Evolutionary conservation across 1,140 invertebrate genomes (phyloP).

Genomic region (Drosophila virilis): DNA sequence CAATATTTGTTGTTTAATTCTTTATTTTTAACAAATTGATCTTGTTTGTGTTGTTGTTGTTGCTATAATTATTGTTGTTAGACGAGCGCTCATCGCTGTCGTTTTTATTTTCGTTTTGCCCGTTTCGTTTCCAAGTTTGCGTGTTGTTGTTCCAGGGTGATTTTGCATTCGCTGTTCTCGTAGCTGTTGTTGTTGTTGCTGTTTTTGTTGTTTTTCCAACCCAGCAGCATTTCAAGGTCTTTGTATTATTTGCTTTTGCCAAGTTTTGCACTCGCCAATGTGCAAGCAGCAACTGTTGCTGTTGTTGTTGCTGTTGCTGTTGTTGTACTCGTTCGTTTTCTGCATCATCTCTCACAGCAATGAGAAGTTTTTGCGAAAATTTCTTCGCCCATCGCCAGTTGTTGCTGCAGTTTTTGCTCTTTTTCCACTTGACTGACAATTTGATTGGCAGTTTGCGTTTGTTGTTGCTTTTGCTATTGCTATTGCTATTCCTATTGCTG

Average conservation of each 20-base stretch:
- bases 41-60: constrained; percentile 44
- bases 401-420: constrained; percentile 77
- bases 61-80: constrained; percentile 38
- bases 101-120: constrained; percentile 60
- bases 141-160: constrained; percentile 76
- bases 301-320: constrained; percentile 21
- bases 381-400: constrained; percentile 68
- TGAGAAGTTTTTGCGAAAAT: constrained; percentile 74
- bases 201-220: constrained; percentile 55
- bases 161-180: constrained; percentile 60
- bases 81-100: constrained; percentile 52
- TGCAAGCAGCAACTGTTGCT: constrained; percentile 16
- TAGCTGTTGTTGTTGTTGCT: constrained; percentile 43
- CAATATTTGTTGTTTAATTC: constrained; percentile 64
- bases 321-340: constrained; percentile 61
- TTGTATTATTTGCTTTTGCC: constrained; percentile 75
- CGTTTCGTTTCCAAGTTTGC: constrained; percentile 78
- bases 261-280: constrained; percentile 70
- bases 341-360: constrained; percentile 66
- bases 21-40: constrained; percentile 64
- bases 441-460: constrained; percentile 74
- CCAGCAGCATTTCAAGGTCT: constrained; percentile 77
- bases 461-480: constrained; percentile 47
- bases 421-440: constrained; percentile 81
- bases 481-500: constrained; percentile 40